Evolutionary conservation across 2,888 invertebrate species (phyloP), one percentile per base, ranked within the genome.

Genomic region (Synergus laeviventris): DNA sequence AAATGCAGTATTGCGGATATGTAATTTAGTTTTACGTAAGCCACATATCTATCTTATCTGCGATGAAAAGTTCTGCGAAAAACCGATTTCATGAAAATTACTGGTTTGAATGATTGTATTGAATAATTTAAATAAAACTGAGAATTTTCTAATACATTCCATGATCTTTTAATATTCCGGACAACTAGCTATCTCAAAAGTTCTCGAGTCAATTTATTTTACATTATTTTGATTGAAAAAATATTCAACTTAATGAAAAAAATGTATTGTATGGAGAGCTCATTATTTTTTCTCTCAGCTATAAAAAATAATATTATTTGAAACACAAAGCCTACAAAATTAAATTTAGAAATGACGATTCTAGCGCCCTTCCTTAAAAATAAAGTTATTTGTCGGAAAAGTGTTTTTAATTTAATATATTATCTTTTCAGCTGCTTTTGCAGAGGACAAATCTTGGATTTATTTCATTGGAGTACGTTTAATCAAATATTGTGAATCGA

Each of bases 1-100:
- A 92, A 1, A 93, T 94, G 86, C 91, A 98, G 97, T 88, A 96
- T 95, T 0, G 97, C 98, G 85, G 98, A 99, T 89, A 96, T 99
- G 96, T 99, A 94, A 92, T 76, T 66, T 64, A 42, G 70, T 84
- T 70, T 70, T 18, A 12, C 12, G 14, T 56, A 5, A 56, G n/a
- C 49, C 21, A 56, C 12, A 9, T n/a, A n/a, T 56, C 21, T 56
- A 12, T 4, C 9, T 49, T 24, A 56, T 56, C 14, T 56, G 18
- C 0, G 21, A 21, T 21, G 4, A 12, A 24, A 5, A 56, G 3
- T 56, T 56, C 4, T 12, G 12, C 3, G 4, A 12, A 18, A n/a
- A 49, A 49, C n/a, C n/a, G 9, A 18, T 18, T 49, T 7, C n/a
- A n/a, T n/a, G 1, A 24, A 21, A 21, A 56, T 12, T 24, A 56